These are phyloP conservation scores for Apamea crenata DNA, from an alignment of 2,888 invertebrate species.

Conservation along the genomic window DNA sequence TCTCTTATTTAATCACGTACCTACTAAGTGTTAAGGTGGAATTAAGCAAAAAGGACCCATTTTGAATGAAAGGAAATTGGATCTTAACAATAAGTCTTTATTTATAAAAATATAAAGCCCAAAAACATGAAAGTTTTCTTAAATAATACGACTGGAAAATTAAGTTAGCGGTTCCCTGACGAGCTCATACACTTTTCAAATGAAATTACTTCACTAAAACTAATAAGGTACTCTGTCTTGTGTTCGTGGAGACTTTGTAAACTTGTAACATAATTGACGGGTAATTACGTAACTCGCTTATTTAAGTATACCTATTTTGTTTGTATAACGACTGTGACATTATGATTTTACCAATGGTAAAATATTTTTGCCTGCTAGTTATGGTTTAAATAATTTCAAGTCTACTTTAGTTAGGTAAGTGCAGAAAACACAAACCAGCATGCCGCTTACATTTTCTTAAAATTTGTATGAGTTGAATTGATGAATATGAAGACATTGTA, in stretches of 20 bases:
- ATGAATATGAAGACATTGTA: background rate
- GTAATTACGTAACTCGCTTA: background rate
- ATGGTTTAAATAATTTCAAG: background rate
- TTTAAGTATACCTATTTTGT: background rate
- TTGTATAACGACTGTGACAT: background rate
- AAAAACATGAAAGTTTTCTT: slow-evolving; percentile 3
- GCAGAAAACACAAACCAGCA: background rate
- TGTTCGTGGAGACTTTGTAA: slow-evolving; percentile 22
- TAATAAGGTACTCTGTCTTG: slow-evolving; percentile 19
- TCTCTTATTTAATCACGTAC: background rate
- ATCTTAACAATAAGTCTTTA: slow-evolving; percentile 6
- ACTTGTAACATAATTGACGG: slow-evolving; percentile 1
- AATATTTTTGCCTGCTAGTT: background rate
- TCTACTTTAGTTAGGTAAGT: background rate
- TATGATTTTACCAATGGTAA: background rate
- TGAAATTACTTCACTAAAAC: slow-evolving; percentile 31
- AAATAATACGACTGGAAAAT: slow-evolving; percentile 19
- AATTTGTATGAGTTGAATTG: background rate
- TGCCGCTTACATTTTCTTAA: background rate
- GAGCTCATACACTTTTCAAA: slow-evolving; percentile 26
- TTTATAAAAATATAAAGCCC: background rate
- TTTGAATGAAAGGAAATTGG: background rate
- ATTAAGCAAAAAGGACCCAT: background rate
- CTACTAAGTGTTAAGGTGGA: background rate
- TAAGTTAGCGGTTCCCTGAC: slow-evolving; percentile 6